These are phyloP conservation scores for Sinotaia quadrata DNA, from an alignment of 2,888 invertebrate genomes.

Conservation along the genomic window DNA sequence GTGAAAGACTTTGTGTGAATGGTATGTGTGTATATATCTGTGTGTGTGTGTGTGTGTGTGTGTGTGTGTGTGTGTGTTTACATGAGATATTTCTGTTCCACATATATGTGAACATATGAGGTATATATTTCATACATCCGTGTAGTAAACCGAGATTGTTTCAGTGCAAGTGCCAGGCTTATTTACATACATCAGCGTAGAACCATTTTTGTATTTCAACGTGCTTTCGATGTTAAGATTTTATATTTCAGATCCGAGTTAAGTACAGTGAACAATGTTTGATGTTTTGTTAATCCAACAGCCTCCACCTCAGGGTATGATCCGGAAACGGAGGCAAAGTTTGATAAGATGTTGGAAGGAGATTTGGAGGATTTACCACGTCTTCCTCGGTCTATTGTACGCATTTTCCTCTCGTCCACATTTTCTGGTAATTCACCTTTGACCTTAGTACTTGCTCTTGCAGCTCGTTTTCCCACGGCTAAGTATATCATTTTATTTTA, in stretches of 20 bases:
- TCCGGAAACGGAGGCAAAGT: constrained; percentile 44
- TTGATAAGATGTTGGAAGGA: constrained; percentile 56
- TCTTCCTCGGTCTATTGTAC: constrained; percentile 61
- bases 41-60: constrained; percentile 7
- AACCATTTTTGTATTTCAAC: neutral
- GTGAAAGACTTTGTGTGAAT: neutral
- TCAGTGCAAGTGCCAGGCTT: neutral
- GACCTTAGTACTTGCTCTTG: no score
- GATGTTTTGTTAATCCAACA: neutral
- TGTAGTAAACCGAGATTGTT: neutral
- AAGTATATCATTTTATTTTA: no score
- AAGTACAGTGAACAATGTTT: no score
- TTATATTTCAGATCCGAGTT: no score
- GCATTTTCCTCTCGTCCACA: constrained; percentile 68
- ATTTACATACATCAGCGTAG: neutral
- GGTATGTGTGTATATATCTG: neutral
- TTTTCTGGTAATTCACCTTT: constrained; percentile 69
- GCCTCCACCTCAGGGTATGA: constrained; percentile 20
- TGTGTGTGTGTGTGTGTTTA: constrained; percentile 14
- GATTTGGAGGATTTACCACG: constrained; percentile 57
- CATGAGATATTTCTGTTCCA: no score
- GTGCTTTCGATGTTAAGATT: no score
- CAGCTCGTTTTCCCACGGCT: no score
- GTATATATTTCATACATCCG: neutral
- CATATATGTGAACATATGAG: no score